These are phyloP conservation scores for Diplogasteroides magnus DNA, from an alignment of 1,140 invertebrate genomes.

Conservation along the genomic window DNA sequence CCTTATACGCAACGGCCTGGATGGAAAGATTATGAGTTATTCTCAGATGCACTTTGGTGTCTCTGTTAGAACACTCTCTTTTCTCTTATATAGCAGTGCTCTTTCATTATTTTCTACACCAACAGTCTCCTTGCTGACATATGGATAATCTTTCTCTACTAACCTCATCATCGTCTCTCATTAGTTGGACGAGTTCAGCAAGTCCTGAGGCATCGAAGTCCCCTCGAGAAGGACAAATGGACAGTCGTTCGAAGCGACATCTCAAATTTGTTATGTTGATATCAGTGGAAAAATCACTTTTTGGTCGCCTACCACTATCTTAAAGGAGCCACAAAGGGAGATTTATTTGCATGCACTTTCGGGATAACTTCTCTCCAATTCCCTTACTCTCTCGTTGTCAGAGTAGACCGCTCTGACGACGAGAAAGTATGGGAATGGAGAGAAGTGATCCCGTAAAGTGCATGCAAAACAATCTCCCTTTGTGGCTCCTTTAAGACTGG, in stretches of 20 bases:
- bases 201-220: neutral
- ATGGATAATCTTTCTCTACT: neutral
- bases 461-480: no score
- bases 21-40: neutral
- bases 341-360: no score
- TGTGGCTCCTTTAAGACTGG: no score
- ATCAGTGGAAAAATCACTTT: neutral
- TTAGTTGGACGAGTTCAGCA: neutral
- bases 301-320: no score
- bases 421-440: no score
- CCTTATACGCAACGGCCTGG: slow-evolving; percentile 18
- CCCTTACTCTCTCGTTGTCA: no score
- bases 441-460: no score
- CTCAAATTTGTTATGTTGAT: neutral
- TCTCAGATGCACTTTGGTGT: neutral
- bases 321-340: no score
- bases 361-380: no score
- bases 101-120: neutral
- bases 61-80: no score
- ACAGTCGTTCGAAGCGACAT: neutral
- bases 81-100: no score
- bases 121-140: neutral
- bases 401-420: no score
- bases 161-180: neutral
- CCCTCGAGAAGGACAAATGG: neutral